A percentile compares a stretch with the other conserved stretches of the same genome.
Conservation (phyloP, 1,140 invertebrate species). For the Microplitis mediator region DNA sequence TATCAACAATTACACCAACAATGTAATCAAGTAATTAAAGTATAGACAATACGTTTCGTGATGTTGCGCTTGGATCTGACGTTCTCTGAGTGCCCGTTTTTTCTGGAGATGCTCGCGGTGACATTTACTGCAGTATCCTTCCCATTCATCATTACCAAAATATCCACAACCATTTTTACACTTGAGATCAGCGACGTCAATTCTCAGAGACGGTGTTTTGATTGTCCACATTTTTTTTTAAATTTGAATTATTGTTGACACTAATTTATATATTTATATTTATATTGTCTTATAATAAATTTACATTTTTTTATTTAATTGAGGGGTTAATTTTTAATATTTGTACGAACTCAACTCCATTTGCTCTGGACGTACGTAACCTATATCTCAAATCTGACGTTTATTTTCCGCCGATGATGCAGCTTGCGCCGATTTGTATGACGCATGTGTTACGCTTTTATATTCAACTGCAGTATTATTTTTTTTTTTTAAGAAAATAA, state of each 20-base stretch:
- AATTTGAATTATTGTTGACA: neutral
- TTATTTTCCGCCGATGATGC: too few species aligned
- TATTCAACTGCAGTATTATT: too few species aligned
- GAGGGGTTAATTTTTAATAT: too few species aligned
- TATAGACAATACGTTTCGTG: conserved; percentile 44
- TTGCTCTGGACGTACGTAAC: too few species aligned
- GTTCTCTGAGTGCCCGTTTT: conserved; percentile 65
- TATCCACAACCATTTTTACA: conserved; percentile 96
- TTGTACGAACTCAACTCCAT: too few species aligned
- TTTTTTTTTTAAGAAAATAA: too few species aligned
- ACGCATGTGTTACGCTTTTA: too few species aligned
- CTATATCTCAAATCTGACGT: too few species aligned
- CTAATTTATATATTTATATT: neutral
- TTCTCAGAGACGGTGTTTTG: conserved; percentile 75
- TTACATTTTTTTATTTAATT: too few species aligned
- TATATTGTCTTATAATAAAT: too few species aligned
- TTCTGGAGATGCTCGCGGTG: conserved; percentile 73
- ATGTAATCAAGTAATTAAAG: conserved; percentile 15
- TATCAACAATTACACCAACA: conserved; percentile 1
- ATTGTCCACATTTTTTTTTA: conserved; percentile 67
- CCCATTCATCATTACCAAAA: conserved; percentile 96
- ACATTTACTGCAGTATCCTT: conserved; percentile 96
- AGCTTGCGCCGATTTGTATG: too few species aligned
- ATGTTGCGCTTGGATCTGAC: conserved; percentile 40
- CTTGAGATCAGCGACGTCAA: conserved; percentile 84